Evolutionary conservation across 1,140 invertebrate genomes (phyloP).

Genomic region (Psilanteris sp.): DNA sequence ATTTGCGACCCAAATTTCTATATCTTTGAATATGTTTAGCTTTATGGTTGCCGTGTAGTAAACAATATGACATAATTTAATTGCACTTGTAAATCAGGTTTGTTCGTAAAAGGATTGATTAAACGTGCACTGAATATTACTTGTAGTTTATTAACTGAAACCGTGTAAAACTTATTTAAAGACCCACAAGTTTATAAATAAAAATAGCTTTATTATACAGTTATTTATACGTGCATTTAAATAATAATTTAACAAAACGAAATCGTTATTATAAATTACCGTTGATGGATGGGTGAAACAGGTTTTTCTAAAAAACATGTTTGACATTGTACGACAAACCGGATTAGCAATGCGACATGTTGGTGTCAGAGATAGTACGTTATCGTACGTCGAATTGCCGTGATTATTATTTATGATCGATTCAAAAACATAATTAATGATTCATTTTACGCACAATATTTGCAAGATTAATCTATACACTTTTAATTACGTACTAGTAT

Average conservation of each 20-base stretch:
- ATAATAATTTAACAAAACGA: neutral
- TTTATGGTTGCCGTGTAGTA: conserved; percentile 6
- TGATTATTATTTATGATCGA: conserved; percentile 38
- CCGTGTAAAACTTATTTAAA: too few species aligned
- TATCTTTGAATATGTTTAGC: neutral
- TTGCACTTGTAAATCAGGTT: conserved; percentile 35
- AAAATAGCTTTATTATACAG: too few species aligned
- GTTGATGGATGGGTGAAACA: too few species aligned
- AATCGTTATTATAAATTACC: too few species aligned
- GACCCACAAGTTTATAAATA: too few species aligned
- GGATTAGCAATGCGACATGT: conserved; percentile 15
- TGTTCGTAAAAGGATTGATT: conserved; percentile 15
- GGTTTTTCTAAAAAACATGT: conserved; percentile 8
- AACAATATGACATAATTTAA: conserved; percentile 43
- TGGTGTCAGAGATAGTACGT: conserved; percentile 14
- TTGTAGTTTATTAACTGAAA: neutral
- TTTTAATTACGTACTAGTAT: neutral
- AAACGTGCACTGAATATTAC: conserved; percentile 23
- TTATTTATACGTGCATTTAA: too few species aligned
- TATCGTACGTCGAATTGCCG: conserved; percentile 71
- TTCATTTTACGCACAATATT: neutral
- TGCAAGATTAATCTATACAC: neutral
- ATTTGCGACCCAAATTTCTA: neutral
- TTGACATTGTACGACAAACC: conserved; percentile 31
- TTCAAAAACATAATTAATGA: conserved; percentile 16